These are phyloP conservation scores for Channallabes apus DNA, from an alignment of 2,797 vertebrate species.

Conservation along the genomic window DNA sequence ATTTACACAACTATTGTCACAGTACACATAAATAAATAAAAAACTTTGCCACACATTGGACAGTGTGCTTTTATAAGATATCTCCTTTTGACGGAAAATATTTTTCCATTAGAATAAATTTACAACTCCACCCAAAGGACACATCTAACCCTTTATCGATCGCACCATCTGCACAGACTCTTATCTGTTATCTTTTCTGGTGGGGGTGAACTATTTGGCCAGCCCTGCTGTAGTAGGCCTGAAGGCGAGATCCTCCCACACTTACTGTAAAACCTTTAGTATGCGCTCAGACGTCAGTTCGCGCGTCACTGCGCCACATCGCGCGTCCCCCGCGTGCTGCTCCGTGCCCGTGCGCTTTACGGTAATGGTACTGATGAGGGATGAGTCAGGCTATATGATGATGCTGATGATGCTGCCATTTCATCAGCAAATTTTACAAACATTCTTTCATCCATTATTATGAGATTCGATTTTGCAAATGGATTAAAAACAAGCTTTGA, in stretches of 20 bases:
- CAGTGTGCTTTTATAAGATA: neutral
- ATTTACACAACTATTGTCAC: neutral
- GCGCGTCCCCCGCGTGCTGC: constrained; percentile 23
- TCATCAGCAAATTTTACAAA: constrained; percentile 75
- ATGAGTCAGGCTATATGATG: constrained; percentile 91
- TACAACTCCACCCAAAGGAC: constrained; percentile 6
- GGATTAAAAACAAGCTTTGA: neutral
- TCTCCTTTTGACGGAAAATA: too few relatives aligned
- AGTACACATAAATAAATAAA: neutral
- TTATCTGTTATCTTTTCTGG: neutral
- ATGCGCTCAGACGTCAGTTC: neutral
- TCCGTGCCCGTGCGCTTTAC: constrained; percentile 70
- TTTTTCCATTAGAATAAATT: neutral
- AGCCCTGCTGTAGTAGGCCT: constrained; percentile 29
- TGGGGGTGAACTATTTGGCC: constrained; percentile 7
- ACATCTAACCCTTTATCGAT: constrained; percentile 26
- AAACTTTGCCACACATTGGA: too few relatives aligned
- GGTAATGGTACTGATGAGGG: constrained; percentile 82
- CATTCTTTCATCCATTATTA: constrained; percentile 62
- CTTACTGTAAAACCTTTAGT: neutral
- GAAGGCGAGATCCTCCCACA: constrained; percentile 12
- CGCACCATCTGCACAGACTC: constrained; percentile 20
- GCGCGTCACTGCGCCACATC: neutral
- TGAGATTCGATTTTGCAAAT: constrained; percentile 27
- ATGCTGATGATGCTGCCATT: constrained; percentile 91